A percentile compares a stretch with the other conserved stretches of the same genome.
Evolutionary conservation across 1,140 invertebrate species (phyloP).

Genomic region (Galendromus occidentalis): DNA sequence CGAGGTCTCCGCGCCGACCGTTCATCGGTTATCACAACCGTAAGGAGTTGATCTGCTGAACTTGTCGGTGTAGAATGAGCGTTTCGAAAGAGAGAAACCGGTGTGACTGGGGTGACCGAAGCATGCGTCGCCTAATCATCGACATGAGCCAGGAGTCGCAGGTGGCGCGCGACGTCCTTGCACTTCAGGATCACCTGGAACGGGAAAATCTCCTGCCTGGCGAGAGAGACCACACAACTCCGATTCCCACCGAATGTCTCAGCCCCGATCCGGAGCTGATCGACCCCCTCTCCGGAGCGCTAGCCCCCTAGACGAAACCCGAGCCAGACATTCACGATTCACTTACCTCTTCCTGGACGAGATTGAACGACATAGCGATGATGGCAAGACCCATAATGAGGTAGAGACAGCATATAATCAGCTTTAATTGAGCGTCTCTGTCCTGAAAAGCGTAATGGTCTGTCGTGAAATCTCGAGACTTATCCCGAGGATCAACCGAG

Average conservation of each 20-base stretch:
- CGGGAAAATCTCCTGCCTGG: no score
- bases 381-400: constrained; percentile 64
- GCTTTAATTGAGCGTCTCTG: constrained; percentile 42
- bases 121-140: constrained; percentile 20
- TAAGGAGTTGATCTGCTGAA: neutral
- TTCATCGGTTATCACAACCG: neutral
- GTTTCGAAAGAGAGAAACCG: no score
- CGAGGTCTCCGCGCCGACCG: neutral
- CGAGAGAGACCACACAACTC: no score
- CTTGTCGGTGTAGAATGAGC: neutral
- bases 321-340: no score
- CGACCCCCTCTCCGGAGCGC: no score
- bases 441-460: constrained; percentile 15
- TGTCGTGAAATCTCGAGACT: no score
- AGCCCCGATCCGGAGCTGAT: no score
- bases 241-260: no score
- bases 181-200: constrained; percentile 43
- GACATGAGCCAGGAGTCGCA: constrained; percentile 31
- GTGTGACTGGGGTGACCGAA: neutral
- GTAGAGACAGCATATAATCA: constrained; percentile 64
- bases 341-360: constrained; percentile 56
- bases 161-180: constrained; percentile 40
- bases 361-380: constrained; percentile 75
- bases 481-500: no score
- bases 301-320: no score